Evolutionary conservation across 2,797 vertebrate species (phyloP), one percentile per base, ranked within the genome.

Genomic region (Coregonus suidteri): DNA sequence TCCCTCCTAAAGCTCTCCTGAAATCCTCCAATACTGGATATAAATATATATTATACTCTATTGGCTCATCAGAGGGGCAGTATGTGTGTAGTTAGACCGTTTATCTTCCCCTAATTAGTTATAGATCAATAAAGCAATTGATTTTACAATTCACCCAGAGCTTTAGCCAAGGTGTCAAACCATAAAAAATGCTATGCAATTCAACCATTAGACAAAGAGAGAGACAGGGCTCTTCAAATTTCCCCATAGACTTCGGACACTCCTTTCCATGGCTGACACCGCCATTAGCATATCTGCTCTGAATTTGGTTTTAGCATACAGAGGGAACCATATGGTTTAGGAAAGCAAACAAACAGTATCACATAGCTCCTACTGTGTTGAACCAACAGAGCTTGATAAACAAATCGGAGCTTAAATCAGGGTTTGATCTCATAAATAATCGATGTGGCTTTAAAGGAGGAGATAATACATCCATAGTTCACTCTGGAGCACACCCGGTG

Each of bases 91-190:
- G 91, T 86, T 86, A 83, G 89, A 91, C 89, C 91, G 93, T 94
- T 94, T 92, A 94, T 94, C 94, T 93, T 93, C 79, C 81, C 81
- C 90, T 94, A 95, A 95, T 95, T 95, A 94, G 93, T 91, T 89
- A 89, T 89, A 89, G 93, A 95, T 95, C 94, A 93, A 94, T 95
- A 93, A 86, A 74, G 81, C 92, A 92, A 95, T 95, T 94, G 93
- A 95, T 95, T 95, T 93, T 93, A 90, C 88, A 89, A 88, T 90
- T 85, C 88, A 87, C 90, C 82, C 74, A 20, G 84, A 92, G 91
- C 92, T 91, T 90, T 89, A 85, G 83, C 77, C 81, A 83, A 86
- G 87, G 88, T 91, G 88, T 91, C 90, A 92, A 90, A 89, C 91
- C 83, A 90, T 90, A 84, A 88, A 90, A 90, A 90, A 87, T 87